phyloP scores from a whole-genome alignment of 1,140 invertebrate genomes.

The Lepidurus packardi region DNA sequence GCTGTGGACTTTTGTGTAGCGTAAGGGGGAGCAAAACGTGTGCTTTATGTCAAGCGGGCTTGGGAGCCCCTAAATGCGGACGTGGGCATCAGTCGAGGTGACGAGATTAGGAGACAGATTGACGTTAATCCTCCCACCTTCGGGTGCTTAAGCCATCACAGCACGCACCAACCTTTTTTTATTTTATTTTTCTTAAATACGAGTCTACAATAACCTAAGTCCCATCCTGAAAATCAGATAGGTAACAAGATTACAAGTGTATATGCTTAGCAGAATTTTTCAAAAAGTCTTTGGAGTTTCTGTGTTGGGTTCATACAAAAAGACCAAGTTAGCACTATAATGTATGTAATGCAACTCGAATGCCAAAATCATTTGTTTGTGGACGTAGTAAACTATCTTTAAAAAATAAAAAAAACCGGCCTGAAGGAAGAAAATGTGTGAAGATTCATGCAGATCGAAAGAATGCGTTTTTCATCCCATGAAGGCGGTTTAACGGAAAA shows the following conservation, averaged over 20 bases:
- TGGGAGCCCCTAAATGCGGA: constrained; percentile 5
- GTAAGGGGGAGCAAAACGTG: background rate
- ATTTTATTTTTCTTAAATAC: background rate
- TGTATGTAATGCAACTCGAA: background rate
- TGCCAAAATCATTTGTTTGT: background rate
- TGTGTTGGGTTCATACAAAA: background rate
- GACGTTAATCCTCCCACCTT: constrained; percentile 21
- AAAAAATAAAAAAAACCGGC: too few species aligned
- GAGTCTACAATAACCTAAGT: background rate
- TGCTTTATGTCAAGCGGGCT: constrained; percentile 21
- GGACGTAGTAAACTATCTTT: too few species aligned
- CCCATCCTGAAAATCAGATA: background rate
- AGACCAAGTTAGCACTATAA: background rate
- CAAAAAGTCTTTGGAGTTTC: background rate
- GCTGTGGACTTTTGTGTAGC: background rate
- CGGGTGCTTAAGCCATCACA: constrained; percentile 17
- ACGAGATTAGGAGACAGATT: constrained; percentile 22
- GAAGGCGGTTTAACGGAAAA: background rate
- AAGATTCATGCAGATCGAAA: too few species aligned
- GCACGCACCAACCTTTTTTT: background rate
- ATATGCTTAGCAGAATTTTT: background rate
- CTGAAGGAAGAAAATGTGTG: too few species aligned
- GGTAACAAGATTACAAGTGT: background rate
- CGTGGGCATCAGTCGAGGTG: constrained; percentile 12
- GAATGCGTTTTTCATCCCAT: too few species aligned